A percentile compares a stretch with the other conserved stretches of the same genome.
Evolutionary conservation across 92 coral and sea anemone genomes (phyloP).

Genomic region (Parazoanthus darwini): DNA sequence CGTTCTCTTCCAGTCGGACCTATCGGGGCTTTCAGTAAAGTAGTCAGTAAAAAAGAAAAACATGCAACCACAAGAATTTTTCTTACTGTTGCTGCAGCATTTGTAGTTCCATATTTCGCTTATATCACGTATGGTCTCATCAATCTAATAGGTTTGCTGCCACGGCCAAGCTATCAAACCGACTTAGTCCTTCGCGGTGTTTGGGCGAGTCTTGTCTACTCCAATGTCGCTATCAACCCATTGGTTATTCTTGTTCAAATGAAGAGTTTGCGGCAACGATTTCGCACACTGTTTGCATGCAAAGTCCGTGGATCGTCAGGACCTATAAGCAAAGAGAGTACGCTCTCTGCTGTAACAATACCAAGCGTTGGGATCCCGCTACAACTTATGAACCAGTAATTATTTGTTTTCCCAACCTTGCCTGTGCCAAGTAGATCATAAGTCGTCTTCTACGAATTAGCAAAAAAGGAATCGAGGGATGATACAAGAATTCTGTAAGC

Average conservation of each 20-base stretch:
- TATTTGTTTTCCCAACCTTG: background rate
- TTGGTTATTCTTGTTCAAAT: background rate
- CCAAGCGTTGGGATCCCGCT: background rate
- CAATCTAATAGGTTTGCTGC: background rate
- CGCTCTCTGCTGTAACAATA: background rate
- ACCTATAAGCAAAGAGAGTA: background rate
- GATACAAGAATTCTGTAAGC: no score
- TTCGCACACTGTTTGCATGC: background rate
- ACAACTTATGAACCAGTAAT: background rate
- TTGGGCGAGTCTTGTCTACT: background rate
- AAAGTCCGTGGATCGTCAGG: background rate
- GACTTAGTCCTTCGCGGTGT: background rate
- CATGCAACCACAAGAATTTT: background rate
- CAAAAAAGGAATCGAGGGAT: no score
- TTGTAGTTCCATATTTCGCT: slow-evolving; percentile 5
- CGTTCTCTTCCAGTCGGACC: background rate
- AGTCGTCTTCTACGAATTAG: background rate
- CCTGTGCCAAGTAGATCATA: background rate
- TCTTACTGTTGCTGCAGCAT: background rate
- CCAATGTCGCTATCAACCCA: background rate
- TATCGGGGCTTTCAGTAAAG: no score
- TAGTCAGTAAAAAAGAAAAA: background rate
- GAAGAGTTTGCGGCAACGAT: background rate
- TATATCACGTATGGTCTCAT: background rate
- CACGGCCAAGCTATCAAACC: background rate